A percentile compares a stretch with the other conserved stretches of the same genome.
phyloP scores from a whole-genome alignment of 2,888 invertebrate genomes.

The Nemurella pictetii region DNA sequence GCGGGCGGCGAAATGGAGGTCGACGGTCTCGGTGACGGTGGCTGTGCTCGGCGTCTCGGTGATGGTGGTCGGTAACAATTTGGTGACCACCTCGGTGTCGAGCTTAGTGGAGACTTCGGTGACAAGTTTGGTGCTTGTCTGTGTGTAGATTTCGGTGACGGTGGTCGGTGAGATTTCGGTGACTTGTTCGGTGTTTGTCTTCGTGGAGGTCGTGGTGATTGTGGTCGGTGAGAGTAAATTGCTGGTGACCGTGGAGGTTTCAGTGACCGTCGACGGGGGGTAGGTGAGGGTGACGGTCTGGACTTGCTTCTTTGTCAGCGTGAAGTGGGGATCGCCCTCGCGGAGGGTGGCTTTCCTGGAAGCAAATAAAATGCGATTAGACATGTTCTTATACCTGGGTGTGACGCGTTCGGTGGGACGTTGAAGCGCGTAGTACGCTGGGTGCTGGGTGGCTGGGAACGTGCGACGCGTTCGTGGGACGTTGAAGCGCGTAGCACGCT shows the following conservation, averaged over 20 bases:
- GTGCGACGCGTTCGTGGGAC: too few relatives aligned
- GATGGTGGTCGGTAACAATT: not conserved
- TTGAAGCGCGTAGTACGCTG: too few relatives aligned
- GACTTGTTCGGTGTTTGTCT: not conserved
- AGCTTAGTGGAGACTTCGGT: not conserved
- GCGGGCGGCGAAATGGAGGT: too few relatives aligned
- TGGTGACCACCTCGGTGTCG: not conserved
- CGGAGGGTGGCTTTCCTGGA: too few relatives aligned
- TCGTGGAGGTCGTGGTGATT: not conserved
- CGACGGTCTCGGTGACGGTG: too few relatives aligned
- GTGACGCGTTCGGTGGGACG: too few relatives aligned
- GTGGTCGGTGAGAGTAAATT: too few relatives aligned
- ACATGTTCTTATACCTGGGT: too few relatives aligned
- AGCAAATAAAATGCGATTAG: too few relatives aligned
- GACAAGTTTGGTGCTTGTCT: not conserved
- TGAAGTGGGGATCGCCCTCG: not conserved
- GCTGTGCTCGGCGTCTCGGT: not conserved
- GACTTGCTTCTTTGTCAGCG: not conserved
- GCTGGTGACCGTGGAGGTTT: not conserved
- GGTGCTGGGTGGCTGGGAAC: too few relatives aligned
- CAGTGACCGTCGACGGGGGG: not conserved
- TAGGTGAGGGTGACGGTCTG: not conserved
- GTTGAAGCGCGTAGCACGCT: too few relatives aligned
- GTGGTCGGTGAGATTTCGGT: not conserved
- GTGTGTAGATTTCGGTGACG: too few relatives aligned